Base-by-base conservation (phyloP, 2,113 vertebrate species). In the Synchiropus splendidus region DNA sequence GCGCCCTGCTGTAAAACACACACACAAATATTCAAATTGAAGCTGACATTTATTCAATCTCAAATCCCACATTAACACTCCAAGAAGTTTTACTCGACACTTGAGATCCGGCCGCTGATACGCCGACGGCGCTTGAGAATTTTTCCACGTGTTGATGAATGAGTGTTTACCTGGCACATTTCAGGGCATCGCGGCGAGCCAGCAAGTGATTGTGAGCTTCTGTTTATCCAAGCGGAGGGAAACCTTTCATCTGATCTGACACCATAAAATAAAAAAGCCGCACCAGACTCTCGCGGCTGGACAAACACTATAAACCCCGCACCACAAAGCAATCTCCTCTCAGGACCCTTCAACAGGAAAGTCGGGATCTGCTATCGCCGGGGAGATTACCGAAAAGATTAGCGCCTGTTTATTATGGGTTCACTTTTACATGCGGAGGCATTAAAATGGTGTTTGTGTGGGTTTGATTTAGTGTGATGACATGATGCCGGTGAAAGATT, bases 211-310 rank as follows among this genome's bases (percentile, higher is more conserved):
- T 49, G 49, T 66, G 63, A 60, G 64, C 77, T 56, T 31, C 61
- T 74, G 57, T 80, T 82, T 72, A 73, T 79, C 61, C 45, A 47
- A 60, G 61, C 18, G 57, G 75, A 79, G 61, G 66, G 55, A 72
- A 73, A 53, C 54, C 78, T 83, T 83, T 79, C 64, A 78, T 83
- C 61, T 70, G 51, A 27, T 8, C 42, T 37, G 53, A 48, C 51
- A 58, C 56, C 54, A 64, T 78, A 62, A 70, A 79, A 61, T 59
- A 48, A 65, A 58, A 27, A 60, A 35, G 45, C 54, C 58, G 54
- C 58, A 43, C 51, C 61, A 69, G 65, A 51, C 62, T 58, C 60
- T 43, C 67, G 58, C 66, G 47, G 55, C 61, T 55, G 71, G 50
- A 64, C 75, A 72, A 78, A 66, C 68, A 77, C 48, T 74, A 74